Evolutionary conservation across 2,888 invertebrate genomes (phyloP), one percentile per base, ranked within the genome.

Genomic region (Oscheius sp.): DNA sequence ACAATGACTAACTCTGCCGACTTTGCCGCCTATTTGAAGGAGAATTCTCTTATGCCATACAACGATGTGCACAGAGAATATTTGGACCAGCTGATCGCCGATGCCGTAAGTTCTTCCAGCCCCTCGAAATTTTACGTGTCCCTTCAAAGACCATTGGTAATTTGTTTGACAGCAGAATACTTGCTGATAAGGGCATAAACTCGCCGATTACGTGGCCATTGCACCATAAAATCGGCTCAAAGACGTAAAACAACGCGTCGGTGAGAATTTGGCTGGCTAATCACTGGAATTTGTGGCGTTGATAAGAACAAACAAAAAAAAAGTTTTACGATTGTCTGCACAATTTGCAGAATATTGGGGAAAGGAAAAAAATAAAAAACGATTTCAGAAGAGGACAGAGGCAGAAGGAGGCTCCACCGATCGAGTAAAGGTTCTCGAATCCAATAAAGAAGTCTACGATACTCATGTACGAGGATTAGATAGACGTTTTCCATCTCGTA

Each of bases 11-110:
- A 43, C 2, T 58, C 58, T 45, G 58, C 16, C 21, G 59, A 56
- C 13, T 69, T 69, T 35, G 69, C 69, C 25, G 69, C 58, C n/a
- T 69, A 58, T 25, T 45, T 78, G 27, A 53, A 55, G 25, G 52
- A 73, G 52, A 59, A 77, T 58, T 74, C 72, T 16, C 59, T 77
- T 43, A 12, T 72, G 13, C 68, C 71, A 16, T 68, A 61, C 73
- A 78, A 75, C 64, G 76, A 78, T 58, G 58, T 55, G 29, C 70
- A 74, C 55, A 68, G 52, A n/a, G 61, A 72, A 43, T 76, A 76
- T 53, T 29, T 78, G 16, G 68, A 78, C 12, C 56, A 64, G 25
- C 21, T 61, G 27, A 78, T 78, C 12, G 23, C 35, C 2, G 52
- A 76, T 27, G 73, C 58, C 45, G 70, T 70, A 21, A 66, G 3